These are phyloP conservation scores for Phrynosoma blainvillii DNA, from an alignment of 2,113 vertebrate genomes.

Conservation along the genomic window DNA sequence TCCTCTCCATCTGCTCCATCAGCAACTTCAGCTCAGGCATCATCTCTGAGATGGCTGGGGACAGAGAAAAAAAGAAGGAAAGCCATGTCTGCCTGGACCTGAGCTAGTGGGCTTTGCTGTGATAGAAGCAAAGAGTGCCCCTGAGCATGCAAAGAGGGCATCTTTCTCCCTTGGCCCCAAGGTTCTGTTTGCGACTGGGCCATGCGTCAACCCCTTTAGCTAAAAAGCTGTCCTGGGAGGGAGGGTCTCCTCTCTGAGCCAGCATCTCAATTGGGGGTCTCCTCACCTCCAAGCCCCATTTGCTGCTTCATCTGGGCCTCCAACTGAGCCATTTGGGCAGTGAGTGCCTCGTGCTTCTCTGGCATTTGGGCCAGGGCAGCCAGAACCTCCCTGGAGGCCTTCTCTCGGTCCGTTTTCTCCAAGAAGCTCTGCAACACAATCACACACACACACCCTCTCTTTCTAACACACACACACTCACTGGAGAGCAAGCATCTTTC, in stretches of 20 bases:
- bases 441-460: too few species aligned
- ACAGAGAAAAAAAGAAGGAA: not conserved
- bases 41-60: not conserved
- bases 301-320: conserved; percentile 34
- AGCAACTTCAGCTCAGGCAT: conserved; percentile 17
- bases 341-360: not conserved
- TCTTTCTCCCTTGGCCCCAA: not conserved
- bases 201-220: not conserved
- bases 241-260: too few species aligned
- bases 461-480: too few species aligned
- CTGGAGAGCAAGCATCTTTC: too few species aligned
- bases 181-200: not conserved
- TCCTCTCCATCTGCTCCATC: conserved; percentile 15
- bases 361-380: conserved; percentile 25
- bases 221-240: not conserved
- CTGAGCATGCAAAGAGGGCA: not conserved
- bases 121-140: too few species aligned
- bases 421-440: conserved; percentile 21
- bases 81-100: too few species aligned
- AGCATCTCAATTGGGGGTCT: not conserved
- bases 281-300: not conserved
- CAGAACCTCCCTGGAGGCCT: not conserved
- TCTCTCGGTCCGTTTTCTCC: not conserved
- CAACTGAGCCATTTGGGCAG: fast-evolving
- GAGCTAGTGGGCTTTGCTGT: too few species aligned